Evolutionary conservation across 2,888 invertebrate species (phyloP).

Genomic region (Mycalesis mineus): DNA sequence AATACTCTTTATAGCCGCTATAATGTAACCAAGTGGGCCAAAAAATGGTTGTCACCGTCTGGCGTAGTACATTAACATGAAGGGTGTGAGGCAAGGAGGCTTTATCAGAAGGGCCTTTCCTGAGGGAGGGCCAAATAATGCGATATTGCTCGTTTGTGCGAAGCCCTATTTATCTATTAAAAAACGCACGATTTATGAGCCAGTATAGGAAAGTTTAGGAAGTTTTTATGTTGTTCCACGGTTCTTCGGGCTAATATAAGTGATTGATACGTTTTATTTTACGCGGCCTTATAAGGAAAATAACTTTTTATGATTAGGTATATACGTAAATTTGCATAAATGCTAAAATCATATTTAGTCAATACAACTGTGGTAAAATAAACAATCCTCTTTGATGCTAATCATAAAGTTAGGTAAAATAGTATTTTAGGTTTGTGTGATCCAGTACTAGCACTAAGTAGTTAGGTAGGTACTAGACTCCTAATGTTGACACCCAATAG

Average conservation of each 20-base stretch:
- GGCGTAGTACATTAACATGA: constrained; percentile 76
- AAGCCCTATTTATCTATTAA: constrained; percentile 79
- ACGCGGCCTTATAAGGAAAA: constrained; percentile 34
- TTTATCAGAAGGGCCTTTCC: constrained; percentile 78
- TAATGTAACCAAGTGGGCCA: constrained; percentile 78
- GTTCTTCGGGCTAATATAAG: constrained; percentile 65
- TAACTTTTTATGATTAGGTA: neutral
- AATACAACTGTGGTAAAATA: too few species aligned
- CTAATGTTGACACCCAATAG: neutral
- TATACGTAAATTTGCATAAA: neutral
- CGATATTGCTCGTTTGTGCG: constrained; percentile 78
- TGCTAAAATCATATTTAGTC: neutral
- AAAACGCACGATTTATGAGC: constrained; percentile 72
- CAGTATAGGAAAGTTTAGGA: constrained; percentile 71
- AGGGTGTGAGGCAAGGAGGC: constrained; percentile 74
- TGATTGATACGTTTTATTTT: constrained; percentile 69
- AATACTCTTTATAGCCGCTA: constrained; percentile 74
- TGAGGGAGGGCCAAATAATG: constrained; percentile 77
- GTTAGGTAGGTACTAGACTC: too few species aligned
- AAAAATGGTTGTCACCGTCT: constrained; percentile 79
- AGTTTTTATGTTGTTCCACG: constrained; percentile 72
- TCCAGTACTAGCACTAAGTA: too few species aligned
- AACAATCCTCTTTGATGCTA: too few species aligned
- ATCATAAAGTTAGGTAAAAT: too few species aligned
- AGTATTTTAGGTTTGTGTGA: too few species aligned